A percentile compares a stretch with the other conserved stretches of the same genome.
phyloP scores from a whole-genome alignment of 1,140 invertebrate species.

The Neodiprion fabricii region DNA sequence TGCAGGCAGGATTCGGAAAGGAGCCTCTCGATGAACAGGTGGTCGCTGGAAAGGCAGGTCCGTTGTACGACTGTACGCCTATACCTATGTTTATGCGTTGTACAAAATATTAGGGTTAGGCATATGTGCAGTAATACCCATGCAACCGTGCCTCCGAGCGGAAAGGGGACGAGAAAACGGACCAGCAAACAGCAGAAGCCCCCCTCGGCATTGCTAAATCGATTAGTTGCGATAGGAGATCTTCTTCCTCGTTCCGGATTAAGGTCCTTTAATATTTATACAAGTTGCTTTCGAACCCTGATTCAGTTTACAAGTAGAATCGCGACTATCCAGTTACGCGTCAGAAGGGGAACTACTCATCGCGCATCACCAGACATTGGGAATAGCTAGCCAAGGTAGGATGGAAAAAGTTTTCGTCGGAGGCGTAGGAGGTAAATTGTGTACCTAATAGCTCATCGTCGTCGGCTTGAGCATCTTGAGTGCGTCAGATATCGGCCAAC shows the following conservation, averaged over 20 bases:
- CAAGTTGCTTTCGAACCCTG: no score
- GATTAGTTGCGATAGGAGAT: not conserved
- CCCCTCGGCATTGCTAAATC: not conserved
- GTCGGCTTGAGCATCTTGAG: no score
- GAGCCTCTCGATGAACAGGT: not conserved
- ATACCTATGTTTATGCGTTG: not conserved
- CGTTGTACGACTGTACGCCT: not conserved
- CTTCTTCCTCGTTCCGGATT: not conserved
- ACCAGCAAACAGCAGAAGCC: not conserved
- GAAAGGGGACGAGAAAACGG: not conserved
- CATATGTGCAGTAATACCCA: conserved; percentile 1
- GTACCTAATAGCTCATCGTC: no score
- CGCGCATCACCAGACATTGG: no score
- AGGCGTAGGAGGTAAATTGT: no score
- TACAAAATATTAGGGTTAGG: conserved; percentile 1
- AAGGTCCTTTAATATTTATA: not conserved
- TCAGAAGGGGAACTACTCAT: no score
- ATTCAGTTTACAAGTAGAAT: no score
- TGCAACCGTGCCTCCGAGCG: not conserved
- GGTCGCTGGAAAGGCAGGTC: not conserved
- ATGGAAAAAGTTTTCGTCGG: no score
- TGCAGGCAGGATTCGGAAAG: not conserved
- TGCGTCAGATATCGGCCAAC: no score
- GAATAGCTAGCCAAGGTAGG: no score
- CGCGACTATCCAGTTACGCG: no score